Conservation (phyloP, 2,113 vertebrate genomes). For the Muntiacus muntjak region DNA sequence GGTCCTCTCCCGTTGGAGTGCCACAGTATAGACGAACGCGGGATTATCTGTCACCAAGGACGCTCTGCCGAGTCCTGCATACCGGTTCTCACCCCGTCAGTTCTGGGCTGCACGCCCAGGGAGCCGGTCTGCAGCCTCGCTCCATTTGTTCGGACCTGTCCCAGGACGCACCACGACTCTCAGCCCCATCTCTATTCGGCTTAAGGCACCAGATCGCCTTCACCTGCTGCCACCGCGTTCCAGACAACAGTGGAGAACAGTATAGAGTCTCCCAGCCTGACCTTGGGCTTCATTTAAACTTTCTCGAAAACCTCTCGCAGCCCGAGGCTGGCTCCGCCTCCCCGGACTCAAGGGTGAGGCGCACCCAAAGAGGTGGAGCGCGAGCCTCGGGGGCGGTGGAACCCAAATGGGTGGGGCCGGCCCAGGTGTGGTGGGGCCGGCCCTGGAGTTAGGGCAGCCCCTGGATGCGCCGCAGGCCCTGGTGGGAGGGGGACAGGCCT, state of each 20-base stretch:
- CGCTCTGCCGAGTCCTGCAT: neutral
- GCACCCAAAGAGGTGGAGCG: neutral
- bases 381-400: fast-evolving
- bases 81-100: no score
- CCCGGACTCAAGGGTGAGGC: neutral
- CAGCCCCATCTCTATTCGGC: no score
- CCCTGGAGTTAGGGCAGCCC: neutral
- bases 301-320: neutral
- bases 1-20: neutral
- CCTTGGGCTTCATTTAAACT: neutral
- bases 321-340: neutral
- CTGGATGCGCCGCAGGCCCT: neutral
- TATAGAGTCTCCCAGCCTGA: neutral
- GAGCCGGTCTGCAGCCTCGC: neutral
- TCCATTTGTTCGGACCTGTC: neutral
- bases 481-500: neutral
- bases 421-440: neutral
- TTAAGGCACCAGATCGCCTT: neutral
- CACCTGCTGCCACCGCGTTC: no score
- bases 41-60: neutral
- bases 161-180: neutral
- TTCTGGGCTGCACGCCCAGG: no score
- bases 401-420: neutral
- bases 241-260: no score
- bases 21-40: neutral